Evolutionary conservation across 2,113 vertebrate species (phyloP).

Genomic region (Rhegmatorhina hoffmannsi): DNA sequence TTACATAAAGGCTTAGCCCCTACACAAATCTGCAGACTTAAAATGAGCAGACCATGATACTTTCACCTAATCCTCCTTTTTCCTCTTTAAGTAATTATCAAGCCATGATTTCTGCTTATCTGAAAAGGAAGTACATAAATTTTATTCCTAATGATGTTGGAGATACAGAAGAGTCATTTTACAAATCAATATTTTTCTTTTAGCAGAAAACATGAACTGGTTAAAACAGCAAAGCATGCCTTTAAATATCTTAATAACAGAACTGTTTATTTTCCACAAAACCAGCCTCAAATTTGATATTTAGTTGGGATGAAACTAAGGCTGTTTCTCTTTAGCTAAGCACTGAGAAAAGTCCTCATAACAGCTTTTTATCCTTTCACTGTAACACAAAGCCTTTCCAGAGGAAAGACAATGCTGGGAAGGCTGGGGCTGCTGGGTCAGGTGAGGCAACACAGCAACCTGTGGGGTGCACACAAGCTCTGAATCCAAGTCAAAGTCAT

Average conservation of each 20-base stretch:
- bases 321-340: background rate
- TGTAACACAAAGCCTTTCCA: background rate
- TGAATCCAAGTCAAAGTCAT: background rate
- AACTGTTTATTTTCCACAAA: background rate
- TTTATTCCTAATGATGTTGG: background rate
- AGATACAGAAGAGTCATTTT: background rate
- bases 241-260: background rate
- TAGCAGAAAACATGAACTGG: background rate
- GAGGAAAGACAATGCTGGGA: background rate
- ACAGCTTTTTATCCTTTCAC: background rate
- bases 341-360: background rate
- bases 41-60: background rate
- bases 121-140: background rate
- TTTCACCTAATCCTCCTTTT: background rate
- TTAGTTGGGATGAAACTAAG: background rate
- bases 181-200: background rate
- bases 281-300: background rate
- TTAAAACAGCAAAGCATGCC: background rate
- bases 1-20: background rate
- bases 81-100: background rate
- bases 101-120: background rate
- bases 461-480: fast-evolving
- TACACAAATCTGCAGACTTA: background rate
- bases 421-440: background rate
- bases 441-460: background rate